Evolutionary conservation across 2,797 vertebrate species (phyloP).

Genomic region (Sebastes itinus): DNA sequence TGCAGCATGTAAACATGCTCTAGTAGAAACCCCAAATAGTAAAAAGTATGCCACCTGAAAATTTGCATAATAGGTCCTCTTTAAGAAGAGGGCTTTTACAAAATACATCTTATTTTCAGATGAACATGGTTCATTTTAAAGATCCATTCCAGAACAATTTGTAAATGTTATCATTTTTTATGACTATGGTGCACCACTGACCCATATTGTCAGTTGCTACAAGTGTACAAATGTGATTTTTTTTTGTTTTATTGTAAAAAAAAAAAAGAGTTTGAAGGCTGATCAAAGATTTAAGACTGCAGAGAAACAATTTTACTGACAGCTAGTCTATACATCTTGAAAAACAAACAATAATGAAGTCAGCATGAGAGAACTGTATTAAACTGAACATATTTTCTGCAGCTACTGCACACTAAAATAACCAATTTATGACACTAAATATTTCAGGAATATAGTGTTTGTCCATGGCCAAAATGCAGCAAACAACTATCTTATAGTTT

Average conservation of each 20-base stretch:
- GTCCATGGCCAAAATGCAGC: not conserved
- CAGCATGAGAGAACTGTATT: not conserved
- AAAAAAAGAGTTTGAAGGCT: not conserved
- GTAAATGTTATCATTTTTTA: not conserved
- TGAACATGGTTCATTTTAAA: not conserved
- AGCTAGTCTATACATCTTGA: not conserved
- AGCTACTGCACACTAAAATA: not conserved
- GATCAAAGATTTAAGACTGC: not conserved
- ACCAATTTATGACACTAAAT: not conserved
- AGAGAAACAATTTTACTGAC: not conserved
- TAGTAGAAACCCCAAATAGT: no score
- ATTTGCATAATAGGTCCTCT: no score
- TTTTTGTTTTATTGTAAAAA: not conserved
- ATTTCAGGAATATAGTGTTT: not conserved
- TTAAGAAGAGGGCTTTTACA: not conserved
- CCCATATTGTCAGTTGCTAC: not conserved
- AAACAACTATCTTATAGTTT: not conserved
- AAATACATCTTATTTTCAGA: not conserved
- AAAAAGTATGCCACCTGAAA: no score
- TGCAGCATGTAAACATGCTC: fast-evolving
- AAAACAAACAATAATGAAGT: not conserved
- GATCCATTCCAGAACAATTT: not conserved
- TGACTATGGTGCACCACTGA: not conserved
- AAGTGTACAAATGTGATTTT: not conserved
- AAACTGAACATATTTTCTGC: not conserved